A percentile compares a stretch with the other conserved stretches of the same genome.
These are phyloP conservation scores for Erethizon dorsatum DNA, from an alignment of 2,797 vertebrate species.

Conservation along the genomic window DNA sequence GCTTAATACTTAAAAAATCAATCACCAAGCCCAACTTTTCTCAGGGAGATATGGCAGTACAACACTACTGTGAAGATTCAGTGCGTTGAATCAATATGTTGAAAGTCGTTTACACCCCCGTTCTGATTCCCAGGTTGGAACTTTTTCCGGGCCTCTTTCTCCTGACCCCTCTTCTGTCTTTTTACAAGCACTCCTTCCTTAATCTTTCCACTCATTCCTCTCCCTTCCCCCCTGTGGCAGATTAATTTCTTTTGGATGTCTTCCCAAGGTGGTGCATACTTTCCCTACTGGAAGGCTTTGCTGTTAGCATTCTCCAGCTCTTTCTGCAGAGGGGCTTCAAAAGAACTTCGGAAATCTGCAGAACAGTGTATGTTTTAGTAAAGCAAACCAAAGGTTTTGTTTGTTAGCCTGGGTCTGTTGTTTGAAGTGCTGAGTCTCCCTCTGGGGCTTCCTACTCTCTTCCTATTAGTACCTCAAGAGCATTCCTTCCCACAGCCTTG, in stretches of 20 bases:
- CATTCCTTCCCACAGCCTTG: not conserved
- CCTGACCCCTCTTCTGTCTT: accelerated
- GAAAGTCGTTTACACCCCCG: not conserved
- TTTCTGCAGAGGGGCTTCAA: slow-evolving; percentile 70
- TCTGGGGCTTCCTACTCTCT: slow-evolving; percentile 53
- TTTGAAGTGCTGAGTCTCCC: slow-evolving; percentile 70
- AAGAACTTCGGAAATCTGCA: slow-evolving; percentile 76
- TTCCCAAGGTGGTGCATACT: not conserved
- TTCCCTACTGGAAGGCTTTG: slow-evolving; percentile 41
- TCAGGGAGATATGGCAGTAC: not conserved
- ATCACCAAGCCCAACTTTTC: not conserved
- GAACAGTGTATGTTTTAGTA: slow-evolving; percentile 56
- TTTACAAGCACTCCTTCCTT: not conserved
- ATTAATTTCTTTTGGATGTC: not conserved
- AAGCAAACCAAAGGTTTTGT: slow-evolving; percentile 77
- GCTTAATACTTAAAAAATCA: not conserved
- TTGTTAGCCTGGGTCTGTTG: slow-evolving; percentile 61
- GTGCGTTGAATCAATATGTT: not conserved
- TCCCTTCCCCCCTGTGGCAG: not conserved
- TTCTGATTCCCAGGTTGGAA: not conserved
- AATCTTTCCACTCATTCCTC: not conserved
- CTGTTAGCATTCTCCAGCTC: slow-evolving; percentile 19
- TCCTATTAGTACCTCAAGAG: not conserved
- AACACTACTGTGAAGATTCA: not conserved
- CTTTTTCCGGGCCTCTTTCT: not conserved